Conservation (phyloP, 1,140 invertebrate species). For the Cephus cinctus region DNA sequence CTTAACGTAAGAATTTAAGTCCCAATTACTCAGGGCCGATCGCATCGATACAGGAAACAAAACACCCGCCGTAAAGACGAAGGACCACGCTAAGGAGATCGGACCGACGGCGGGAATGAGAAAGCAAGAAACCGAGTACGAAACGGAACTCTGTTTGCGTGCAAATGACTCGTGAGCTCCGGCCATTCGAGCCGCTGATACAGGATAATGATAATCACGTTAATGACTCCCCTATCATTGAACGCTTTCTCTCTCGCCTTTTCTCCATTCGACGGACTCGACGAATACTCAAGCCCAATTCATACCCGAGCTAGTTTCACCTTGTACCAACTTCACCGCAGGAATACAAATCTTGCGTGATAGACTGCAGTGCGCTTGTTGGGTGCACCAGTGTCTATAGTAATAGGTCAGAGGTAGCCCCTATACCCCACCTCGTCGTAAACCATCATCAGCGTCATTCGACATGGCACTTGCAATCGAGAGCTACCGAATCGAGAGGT, state of each 20-base stretch:
- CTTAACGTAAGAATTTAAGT: no score
- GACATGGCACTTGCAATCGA: background rate
- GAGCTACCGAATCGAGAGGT: slow-evolving; percentile 5
- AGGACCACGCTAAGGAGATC: no score
- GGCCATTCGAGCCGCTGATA: slow-evolving; percentile 7
- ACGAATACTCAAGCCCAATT: no score
- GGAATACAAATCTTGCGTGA: slow-evolving; percentile 11
- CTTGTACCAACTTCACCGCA: background rate
- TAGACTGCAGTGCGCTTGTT: slow-evolving; percentile 17
- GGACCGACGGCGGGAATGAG: no score
- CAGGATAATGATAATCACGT: slow-evolving; percentile 14
- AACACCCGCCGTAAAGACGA: no score
- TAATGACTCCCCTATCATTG: background rate
- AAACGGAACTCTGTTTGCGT: slow-evolving; percentile 1
- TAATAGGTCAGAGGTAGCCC: no score
- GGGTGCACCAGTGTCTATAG: background rate
- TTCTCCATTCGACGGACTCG: background rate
- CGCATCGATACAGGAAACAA: no score
- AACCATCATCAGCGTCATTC: background rate
- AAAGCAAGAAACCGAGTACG: no score
- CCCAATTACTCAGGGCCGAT: no score
- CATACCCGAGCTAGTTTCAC: slow-evolving; percentile 1
- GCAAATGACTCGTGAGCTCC: slow-evolving; percentile 1
- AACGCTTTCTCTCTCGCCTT: background rate
- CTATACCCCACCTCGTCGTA: background rate